A percentile compares a stretch with the other conserved stretches of the same genome.
Conservation (phyloP, 2,113 vertebrate species). For the Girardinichthys multiradiatus region DNA sequence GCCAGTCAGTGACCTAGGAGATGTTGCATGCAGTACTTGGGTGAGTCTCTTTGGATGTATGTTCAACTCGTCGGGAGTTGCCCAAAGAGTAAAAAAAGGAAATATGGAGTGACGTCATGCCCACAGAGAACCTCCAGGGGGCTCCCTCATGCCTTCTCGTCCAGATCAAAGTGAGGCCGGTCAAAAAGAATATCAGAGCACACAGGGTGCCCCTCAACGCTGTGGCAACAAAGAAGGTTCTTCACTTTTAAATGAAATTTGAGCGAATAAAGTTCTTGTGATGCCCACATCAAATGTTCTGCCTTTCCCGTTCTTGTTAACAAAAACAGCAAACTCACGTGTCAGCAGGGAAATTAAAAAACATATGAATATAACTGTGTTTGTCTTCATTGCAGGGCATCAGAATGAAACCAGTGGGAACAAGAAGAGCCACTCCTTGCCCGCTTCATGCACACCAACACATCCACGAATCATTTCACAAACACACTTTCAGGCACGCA, state of each 20-base stretch:
- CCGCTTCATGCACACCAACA: slow-evolving; percentile 36
- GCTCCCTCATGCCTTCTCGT: slow-evolving; percentile 61
- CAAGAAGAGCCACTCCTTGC: slow-evolving; percentile 45
- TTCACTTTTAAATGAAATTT: slow-evolving; percentile 41
- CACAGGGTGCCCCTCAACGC: slow-evolving; percentile 39
- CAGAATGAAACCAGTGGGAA: slow-evolving; percentile 25
- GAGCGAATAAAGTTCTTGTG: slow-evolving; percentile 43
- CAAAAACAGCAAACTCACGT: slow-evolving; percentile 46
- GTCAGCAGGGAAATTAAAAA: slow-evolving; percentile 63
- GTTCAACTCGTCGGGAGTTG: slow-evolving; percentile 53
- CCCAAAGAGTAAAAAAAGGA: slow-evolving; percentile 51
- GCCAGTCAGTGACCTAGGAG: slow-evolving; percentile 24
- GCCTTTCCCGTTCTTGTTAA: slow-evolving; percentile 45
- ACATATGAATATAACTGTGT: slow-evolving; percentile 14
- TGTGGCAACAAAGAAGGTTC: slow-evolving; percentile 61
- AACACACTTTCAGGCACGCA: slow-evolving; percentile 54
- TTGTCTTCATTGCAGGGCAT: slow-evolving; percentile 34
- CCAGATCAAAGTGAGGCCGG: slow-evolving; percentile 66
- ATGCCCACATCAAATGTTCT: slow-evolving; percentile 64
- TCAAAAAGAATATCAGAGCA: slow-evolving; percentile 76
- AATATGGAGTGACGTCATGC: slow-evolving; percentile 64
- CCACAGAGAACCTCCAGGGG: slow-evolving; percentile 70
- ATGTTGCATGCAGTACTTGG: slow-evolving; percentile 52
- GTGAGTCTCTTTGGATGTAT: slow-evolving; percentile 53
- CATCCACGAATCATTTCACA: slow-evolving; percentile 38